Evolutionary conservation across 2,113 vertebrate species (phyloP).

Genomic region (Rostratula benghalensis): DNA sequence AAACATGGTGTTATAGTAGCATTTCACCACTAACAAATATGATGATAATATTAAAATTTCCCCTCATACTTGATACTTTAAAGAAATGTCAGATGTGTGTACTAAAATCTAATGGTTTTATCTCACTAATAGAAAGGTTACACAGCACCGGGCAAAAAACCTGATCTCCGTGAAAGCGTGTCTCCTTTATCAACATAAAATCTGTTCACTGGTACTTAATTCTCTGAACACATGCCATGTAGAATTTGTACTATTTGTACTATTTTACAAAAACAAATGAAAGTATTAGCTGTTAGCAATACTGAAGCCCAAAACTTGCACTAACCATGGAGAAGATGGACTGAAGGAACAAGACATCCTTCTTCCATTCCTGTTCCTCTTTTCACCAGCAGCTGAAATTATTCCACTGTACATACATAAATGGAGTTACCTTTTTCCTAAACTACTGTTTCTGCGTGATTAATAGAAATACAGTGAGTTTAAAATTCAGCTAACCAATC

Average conservation of each 20-base stretch:
- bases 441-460: not conserved
- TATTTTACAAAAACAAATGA: not conserved
- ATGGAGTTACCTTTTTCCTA: not conserved
- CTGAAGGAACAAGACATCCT: not conserved
- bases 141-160: not conserved
- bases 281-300: not conserved
- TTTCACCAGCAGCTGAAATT: not conserved
- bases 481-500: not conserved
- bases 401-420: not conserved
- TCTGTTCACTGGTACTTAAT: not conserved
- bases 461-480: not conserved
- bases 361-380: not conserved
- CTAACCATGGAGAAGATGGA: not conserved
- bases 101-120: not conserved
- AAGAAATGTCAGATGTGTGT: fast-evolving
- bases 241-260: not conserved
- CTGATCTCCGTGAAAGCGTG: not conserved
- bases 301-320: not conserved
- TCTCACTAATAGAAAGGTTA: not conserved
- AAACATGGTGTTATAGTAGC: not conserved
- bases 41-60: not conserved
- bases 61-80: not conserved
- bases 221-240: not conserved
- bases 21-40: not conserved
- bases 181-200: not conserved